Evolutionary conservation across 1,140 invertebrate genomes (phyloP).

Genomic region (Mya arenaria): DNA sequence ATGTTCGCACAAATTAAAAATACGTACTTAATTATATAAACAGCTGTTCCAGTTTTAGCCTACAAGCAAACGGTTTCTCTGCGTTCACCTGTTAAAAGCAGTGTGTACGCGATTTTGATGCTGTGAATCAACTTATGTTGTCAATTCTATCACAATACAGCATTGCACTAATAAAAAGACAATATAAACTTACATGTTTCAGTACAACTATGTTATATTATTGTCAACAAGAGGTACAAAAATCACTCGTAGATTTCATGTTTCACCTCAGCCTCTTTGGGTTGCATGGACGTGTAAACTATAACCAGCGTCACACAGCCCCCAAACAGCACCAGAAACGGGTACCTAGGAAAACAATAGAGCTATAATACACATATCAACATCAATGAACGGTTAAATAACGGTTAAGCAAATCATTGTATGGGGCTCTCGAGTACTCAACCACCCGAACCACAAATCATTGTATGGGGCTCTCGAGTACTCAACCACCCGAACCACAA

Average conservation of each 20-base stretch:
- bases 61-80: no score
- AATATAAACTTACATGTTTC: no score
- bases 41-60: no score
- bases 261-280: not conserved
- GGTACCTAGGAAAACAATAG: not conserved
- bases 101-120: no score
- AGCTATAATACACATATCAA: not conserved
- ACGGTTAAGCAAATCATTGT: not conserved
- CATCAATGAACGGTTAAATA: not conserved
- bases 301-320: not conserved
- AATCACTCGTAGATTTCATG: not conserved
- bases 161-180: no score
- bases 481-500: not conserved
- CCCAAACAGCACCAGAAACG: not conserved
- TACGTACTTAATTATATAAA: no score
- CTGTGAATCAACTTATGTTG: no score
- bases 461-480: not conserved
- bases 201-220: no score
- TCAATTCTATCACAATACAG: no score
- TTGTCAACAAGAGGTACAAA: no score
- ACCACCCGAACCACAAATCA: not conserved
- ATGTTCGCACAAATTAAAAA: no score
- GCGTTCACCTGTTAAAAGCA: no score
- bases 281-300: not conserved
- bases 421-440: not conserved